Base-by-base conservation (phyloP, 2,888 invertebrate genomes). In the Abrostola tripartita region DNA sequence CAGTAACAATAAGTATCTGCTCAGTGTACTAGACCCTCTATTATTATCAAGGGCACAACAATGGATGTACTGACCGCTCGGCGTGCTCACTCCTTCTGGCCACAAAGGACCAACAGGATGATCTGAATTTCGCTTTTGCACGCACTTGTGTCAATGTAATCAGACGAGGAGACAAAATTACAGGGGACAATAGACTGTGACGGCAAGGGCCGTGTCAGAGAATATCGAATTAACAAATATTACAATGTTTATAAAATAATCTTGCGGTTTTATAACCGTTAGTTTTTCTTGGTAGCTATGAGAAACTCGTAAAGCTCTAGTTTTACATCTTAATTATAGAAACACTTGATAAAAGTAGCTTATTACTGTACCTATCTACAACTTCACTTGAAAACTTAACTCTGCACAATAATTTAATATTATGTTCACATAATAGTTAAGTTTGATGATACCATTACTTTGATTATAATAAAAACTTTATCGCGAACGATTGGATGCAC, bases 51-150 rank as follows among this genome's bases (percentile, higher is more conserved):
- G 64, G 9, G 38, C 61, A 52, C 38, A 71, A 65, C 67, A 73
- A 71, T 68, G 61, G 41, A 8, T 71, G 80, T 88, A 84, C 78
- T 76, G 68, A 79, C 84, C 58, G 85, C 71, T 51, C 79, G 79
- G 80, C 84, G 79, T 68, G 68, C 78, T 61, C 75, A 76, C 71
- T 86, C 81, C 80, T 83, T 91, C 91, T 92, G 90, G 81, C 69
- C 78, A 78, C 78, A 84, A 83, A 85, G 84, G 85, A 85, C 79
- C 63, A 78, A 85, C 92, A 90, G 92, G 92, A 92, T 88, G 87
- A 75, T 74, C 78, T 85, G 84, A 89, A 83, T 88, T 88, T 78
- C n/a, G 74, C 81, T 84, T 82, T 82, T 72, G 79, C 84, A 89
- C 86, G 84, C 87, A 88, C 85, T 84, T 85, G 81, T 83, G 82